Evolutionary conservation across 2,113 vertebrate genomes (phyloP).

Genomic region (Cottus gobio): DNA sequence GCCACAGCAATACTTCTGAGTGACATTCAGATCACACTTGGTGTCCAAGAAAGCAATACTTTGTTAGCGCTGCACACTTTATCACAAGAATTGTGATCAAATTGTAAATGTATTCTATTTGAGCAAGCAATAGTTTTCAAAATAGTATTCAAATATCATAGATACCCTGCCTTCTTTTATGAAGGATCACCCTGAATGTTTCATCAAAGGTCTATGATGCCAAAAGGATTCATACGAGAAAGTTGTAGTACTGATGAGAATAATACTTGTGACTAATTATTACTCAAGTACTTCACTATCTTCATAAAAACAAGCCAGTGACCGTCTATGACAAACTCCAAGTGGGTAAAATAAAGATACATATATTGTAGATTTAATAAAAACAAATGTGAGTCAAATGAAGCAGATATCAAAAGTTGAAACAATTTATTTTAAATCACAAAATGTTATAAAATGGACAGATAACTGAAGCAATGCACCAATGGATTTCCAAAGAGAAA

Average conservation of each 20-base stretch:
- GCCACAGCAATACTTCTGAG: no score
- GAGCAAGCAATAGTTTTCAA: not conserved
- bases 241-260: not conserved
- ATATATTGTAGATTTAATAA: not conserved
- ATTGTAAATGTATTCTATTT: not conserved
- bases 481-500: not conserved
- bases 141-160: not conserved
- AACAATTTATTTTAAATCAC: slow-evolving; percentile 78
- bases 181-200: not conserved
- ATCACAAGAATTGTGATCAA: not conserved
- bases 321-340: not conserved
- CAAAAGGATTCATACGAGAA: not conserved
- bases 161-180: not conserved
- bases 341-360: not conserved
- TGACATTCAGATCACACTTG: no score
- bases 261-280: not conserved
- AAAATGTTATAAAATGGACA: slow-evolving; percentile 78
- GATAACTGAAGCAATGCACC: slow-evolving; percentile 52
- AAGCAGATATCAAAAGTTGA: slow-evolving; percentile 56
- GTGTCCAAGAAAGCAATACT: no score
- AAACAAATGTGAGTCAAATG: not conserved
- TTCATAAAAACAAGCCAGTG: not conserved
- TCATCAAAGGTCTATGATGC: not conserved
- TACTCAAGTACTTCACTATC: not conserved
- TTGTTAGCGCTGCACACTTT: no score